Evolutionary conservation across 2,797 vertebrate genomes (phyloP).

Genomic region (Sebastes vulpes): DNA sequence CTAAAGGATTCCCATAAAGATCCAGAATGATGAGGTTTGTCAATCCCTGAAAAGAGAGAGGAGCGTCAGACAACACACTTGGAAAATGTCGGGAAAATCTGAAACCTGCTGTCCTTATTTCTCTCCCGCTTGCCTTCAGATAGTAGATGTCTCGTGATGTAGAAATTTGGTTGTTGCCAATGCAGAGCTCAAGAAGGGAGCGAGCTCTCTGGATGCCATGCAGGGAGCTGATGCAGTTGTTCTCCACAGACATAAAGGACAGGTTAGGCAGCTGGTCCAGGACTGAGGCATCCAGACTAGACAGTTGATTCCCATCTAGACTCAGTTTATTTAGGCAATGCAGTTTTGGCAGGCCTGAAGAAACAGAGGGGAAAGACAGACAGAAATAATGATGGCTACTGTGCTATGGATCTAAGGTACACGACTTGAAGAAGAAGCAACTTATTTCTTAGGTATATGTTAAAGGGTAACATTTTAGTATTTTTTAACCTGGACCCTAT

Average conservation of each 20-base stretch:
- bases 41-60: conserved; percentile 77
- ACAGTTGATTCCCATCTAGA: conserved; percentile 89
- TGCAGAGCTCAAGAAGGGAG: conserved; percentile 88
- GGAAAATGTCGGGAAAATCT: background rate
- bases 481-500: no score
- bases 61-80: background rate
- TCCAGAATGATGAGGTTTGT: conserved; percentile 90
- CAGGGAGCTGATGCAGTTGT: conserved; percentile 88
- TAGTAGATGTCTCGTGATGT: conserved; percentile 88
- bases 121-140: conserved; percentile 85
- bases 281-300: conserved; percentile 78
- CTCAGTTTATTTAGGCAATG: conserved; percentile 85
- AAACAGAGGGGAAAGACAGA: conserved; percentile 11
- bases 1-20: conserved; percentile 87
- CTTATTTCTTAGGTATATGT: background rate
- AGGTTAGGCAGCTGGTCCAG: conserved; percentile 87
- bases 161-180: conserved; percentile 89
- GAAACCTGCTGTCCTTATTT: background rate
- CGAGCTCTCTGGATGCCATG: conserved; percentile 85
- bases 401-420: background rate
- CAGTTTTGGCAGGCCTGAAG: conserved; percentile 86
- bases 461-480: background rate
- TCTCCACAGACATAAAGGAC: conserved; percentile 89
- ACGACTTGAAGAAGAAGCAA: background rate
- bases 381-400: background rate